phyloP scores from a whole-genome alignment of 1,140 invertebrate genomes.

The Pemphigus obesinymphae region DNA sequence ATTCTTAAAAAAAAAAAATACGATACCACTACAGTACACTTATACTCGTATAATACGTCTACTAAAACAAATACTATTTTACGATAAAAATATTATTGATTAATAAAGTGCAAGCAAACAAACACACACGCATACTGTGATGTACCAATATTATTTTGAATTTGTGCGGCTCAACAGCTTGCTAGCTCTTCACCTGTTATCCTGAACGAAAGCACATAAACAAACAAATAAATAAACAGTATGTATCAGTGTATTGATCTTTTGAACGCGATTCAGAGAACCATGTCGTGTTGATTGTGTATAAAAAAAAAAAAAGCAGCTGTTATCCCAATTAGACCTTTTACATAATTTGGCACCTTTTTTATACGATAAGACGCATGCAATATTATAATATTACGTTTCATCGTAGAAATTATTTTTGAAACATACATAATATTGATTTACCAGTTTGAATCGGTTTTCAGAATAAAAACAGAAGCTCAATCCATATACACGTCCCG shows the following conservation, averaged over 20 bases:
- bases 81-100: not conserved
- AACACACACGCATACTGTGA: slow-evolving; percentile 36
- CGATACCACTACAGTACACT: too few species aligned
- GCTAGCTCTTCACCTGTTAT: slow-evolving; percentile 66
- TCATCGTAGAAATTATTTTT: not conserved
- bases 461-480: too few species aligned
- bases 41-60: not conserved
- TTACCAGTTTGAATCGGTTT: too few species aligned
- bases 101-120: slow-evolving; percentile 35
- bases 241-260: not conserved
- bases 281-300: not conserved
- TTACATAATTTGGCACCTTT: too few species aligned
- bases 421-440: too few species aligned
- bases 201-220: slow-evolving; percentile 58
- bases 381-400: not conserved
- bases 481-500: not conserved
- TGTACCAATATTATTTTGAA: slow-evolving; percentile 46
- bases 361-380: too few species aligned
- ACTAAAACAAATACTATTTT: not conserved
- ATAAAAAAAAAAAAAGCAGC: too few species aligned
- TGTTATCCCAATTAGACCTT: too few species aligned
- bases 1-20: too few species aligned
- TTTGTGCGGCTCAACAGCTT: slow-evolving; percentile 52
- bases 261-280: not conserved
- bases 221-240: slow-evolving; percentile 30